Evolutionary conservation across 2,113 vertebrate genomes (phyloP), one percentile per base, ranked within the genome.

Genomic region (Cinclus mexicanus): DNA sequence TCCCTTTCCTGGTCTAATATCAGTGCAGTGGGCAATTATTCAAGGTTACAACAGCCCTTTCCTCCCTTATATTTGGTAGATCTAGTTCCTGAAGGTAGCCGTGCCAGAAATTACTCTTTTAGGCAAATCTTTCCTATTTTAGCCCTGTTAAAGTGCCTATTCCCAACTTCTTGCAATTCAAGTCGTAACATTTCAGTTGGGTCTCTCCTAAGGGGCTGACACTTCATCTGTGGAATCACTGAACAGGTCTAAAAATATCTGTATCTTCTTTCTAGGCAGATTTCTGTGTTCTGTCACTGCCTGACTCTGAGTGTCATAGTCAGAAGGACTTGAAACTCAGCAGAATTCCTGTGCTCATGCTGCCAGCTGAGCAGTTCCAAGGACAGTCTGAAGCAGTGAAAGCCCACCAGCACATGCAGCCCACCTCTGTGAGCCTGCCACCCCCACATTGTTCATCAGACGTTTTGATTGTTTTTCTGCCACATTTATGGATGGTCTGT

Each of bases 361-460:
- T 77, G 52, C 17, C 15, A 46, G 0, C 10, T 82, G 39, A 10
- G 20, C 28, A 8, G 6, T 42, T 70, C n/a, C 47, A 31, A 69
- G 61, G 50, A 18, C 39, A 59, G 6, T 2, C 17, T 37, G 64
- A 72, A 72, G 33, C 35, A 44, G 5, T 28, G 33, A 35, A 7
- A 88, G 22, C 26, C 14, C 39, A 21, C 46, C 71, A 24, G 31
- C 46, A 17, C 7, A 0, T 2, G 5, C 1, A 83, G 13, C 31
- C 4, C 21, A 15, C 9, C 21, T 35, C 31, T 7, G 0, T 8
- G 16, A 11, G 9, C 7, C 16, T 8, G 1, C 24, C 12, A 35
- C 4, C 11, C 3, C 23, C 1, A 6, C 2, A 1, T 2, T 16
- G 3, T 8, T 67, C 24, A 22, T 70, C 17, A 49, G 52, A 24